Conservation (phyloP, 30 jellyfish, hydroid and myxozoan species). For the Pelagia noctiluca region DNA sequence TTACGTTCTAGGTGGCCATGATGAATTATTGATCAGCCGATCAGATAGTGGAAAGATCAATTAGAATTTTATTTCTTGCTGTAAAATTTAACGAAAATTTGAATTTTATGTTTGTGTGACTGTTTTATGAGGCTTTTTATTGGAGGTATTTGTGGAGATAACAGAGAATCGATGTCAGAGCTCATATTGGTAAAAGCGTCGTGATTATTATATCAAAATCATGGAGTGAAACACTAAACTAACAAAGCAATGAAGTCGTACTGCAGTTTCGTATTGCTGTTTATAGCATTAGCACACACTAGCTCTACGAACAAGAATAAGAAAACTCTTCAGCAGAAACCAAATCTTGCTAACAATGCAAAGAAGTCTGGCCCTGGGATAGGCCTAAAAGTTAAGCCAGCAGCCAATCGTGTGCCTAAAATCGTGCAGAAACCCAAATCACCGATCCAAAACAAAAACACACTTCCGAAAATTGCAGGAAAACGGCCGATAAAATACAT, state of each 20-base stretch:
- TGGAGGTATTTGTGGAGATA: no score
- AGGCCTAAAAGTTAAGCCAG: conserved; percentile 35
- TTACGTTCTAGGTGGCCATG: conserved; percentile 42
- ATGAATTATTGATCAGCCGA: conserved; percentile 49
- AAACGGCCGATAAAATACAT: conserved; percentile 50
- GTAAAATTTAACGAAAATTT: neutral
- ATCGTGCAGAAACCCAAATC: conserved; percentile 1
- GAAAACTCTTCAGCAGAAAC: neutral
- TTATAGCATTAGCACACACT: neutral
- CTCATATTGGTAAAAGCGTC: neutral
- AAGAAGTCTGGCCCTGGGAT: neutral
- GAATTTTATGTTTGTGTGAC: no score
- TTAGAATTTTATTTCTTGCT: neutral
- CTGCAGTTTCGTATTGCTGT: neutral
- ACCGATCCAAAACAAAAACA: conserved; percentile 32
- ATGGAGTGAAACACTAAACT: neutral
- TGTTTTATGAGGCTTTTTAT: no score
- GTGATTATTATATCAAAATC: neutral
- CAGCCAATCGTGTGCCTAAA: conserved; percentile 8
- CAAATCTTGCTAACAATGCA: neutral
- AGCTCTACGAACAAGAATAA: neutral
- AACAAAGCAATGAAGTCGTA: neutral
- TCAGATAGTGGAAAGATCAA: conserved; percentile 50
- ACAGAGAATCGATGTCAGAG: neutral
- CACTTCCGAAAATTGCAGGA: conserved; percentile 44